A percentile compares a stretch with the other conserved stretches of the same genome.
phyloP scores from a whole-genome alignment of 2,888 invertebrate genomes.

The Acleris literana region DNA sequence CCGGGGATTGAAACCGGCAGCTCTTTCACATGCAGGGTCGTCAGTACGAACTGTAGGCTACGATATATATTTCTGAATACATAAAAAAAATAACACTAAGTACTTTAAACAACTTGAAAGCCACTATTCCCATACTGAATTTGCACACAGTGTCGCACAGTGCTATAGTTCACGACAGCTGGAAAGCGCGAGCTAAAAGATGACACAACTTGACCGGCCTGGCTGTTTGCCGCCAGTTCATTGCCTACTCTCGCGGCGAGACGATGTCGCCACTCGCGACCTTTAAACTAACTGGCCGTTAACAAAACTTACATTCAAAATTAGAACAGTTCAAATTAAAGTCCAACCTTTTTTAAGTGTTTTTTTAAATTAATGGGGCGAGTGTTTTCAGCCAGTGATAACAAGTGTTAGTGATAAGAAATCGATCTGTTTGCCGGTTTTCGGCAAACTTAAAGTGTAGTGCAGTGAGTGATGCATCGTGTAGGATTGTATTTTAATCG shows the following conservation, averaged over 20 bases:
- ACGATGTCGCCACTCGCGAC: conserved; percentile 55
- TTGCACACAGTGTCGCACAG: conserved; percentile 39
- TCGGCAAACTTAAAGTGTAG: conserved; percentile 43
- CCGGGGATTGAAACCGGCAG: too few relatives aligned
- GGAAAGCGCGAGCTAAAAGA: conserved; percentile 55
- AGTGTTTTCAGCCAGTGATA: conserved; percentile 41
- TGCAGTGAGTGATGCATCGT: conserved; percentile 67
- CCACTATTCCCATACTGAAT: background rate
- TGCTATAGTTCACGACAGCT: conserved; percentile 47
- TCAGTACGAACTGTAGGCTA: too few relatives aligned
- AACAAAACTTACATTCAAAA: conserved; percentile 50
- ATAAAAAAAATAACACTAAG: background rate
- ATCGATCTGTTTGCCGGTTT: conserved; percentile 56
- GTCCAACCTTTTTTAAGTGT: conserved; percentile 36
- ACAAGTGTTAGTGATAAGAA: conserved; percentile 60
- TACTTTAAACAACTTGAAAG: background rate
- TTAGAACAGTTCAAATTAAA: conserved; percentile 36
- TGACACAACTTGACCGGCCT: conserved; percentile 72
- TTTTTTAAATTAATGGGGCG: background rate
- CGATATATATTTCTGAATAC: too few relatives aligned
- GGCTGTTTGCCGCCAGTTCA: conserved; percentile 59
- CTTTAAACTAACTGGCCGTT: conserved; percentile 48
- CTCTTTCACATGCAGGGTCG: too few relatives aligned
- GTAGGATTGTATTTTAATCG: conserved; percentile 61
- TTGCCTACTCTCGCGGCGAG: conserved; percentile 60